A percentile compares a stretch with the other conserved stretches of the same genome.
Evolutionary conservation across 2,888 invertebrate species (phyloP).

Genomic region (Mechanitis mazaeus): DNA sequence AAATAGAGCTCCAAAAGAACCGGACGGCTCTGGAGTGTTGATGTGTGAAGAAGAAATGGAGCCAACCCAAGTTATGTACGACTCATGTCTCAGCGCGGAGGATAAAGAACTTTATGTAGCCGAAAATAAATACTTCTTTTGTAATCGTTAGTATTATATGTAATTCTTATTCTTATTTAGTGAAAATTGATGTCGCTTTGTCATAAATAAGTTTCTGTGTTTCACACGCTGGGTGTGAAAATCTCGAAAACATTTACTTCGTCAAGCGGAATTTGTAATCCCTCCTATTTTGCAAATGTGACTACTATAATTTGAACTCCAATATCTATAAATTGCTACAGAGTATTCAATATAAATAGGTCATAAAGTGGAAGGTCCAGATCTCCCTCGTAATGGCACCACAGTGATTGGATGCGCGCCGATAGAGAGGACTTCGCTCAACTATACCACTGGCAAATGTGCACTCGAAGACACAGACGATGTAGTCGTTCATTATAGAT

Average conservation of each 20-base stretch:
- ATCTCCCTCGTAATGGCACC: slow-evolving; percentile 57
- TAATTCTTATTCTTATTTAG: slow-evolving; percentile 1
- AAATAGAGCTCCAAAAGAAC: slow-evolving; percentile 62
- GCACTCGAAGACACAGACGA: slow-evolving; percentile 63
- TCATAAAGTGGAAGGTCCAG: slow-evolving; percentile 60
- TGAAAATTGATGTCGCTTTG: too few species aligned
- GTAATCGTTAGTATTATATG: slow-evolving; percentile 55
- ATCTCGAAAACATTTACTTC: too few species aligned
- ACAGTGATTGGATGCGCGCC: slow-evolving; percentile 62
- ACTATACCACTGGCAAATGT: slow-evolving; percentile 58
- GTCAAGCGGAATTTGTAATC: too few species aligned
- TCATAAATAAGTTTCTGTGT: too few species aligned
- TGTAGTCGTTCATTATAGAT: slow-evolving; percentile 65
- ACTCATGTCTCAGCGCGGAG: slow-evolving; percentile 66
- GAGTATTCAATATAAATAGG: slow-evolving; percentile 38
- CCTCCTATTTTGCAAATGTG: not conserved
- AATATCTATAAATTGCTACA: too few species aligned
- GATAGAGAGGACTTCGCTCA: slow-evolving; percentile 57
- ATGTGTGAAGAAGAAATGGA: slow-evolving; percentile 56
- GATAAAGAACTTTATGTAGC: slow-evolving; percentile 63
- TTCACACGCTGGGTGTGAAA: too few species aligned
- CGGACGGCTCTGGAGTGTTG: slow-evolving; percentile 60
- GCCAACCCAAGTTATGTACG: slow-evolving; percentile 59
- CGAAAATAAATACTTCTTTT: slow-evolving; percentile 65
- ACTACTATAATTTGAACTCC: not conserved